Evolutionary conservation across 2,113 vertebrate species (phyloP), one percentile per base, ranked within the genome.

Genomic region (Poicephalus meyeri): DNA sequence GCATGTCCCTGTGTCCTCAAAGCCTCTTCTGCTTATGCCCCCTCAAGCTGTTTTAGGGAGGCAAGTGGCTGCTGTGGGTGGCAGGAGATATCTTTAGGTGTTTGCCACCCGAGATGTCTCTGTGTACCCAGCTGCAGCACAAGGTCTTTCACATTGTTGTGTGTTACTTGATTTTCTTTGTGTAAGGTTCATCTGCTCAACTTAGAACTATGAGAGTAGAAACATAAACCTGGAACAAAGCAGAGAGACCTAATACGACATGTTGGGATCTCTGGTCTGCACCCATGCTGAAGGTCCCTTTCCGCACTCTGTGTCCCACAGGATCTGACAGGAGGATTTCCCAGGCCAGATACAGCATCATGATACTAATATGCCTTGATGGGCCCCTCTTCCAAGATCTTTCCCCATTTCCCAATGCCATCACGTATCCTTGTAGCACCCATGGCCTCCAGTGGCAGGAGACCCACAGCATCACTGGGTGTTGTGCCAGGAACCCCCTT

Each of bases 61-160:
- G 72, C 6, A 50, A 86, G 66, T 0, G 1, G 85, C 81, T 88
- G 63, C 66, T 42, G 76, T 93, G 95, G 82, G 85, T 69, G 88
- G 86, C 92, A 92, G 86, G 72, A 23, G 24, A 13, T 96, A 88
- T 80, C 88, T 96, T 93, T 78, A 95, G 93, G 86, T 89, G 8
- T 96, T 91, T 93, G 90, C 91, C 93, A 96, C 80, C 26, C 11
- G 0, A 68, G 69, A 58, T 80, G 55, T 66, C 84, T 87, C 50
- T 2, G 0, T 11, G 50, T 83, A 72, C 86, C 90, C 93, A 88
- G 77, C 81, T 91, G 93, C 85, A 88, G 93, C 35, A 1, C 46
- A 44, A 20, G 60, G 46, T 69, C 88, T 88, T 86, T 82, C 85
- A 73, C 19, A 8, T 49, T 60, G 37, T 73, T 88, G 26, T 50